These are phyloP conservation scores for Desmodus rotundus DNA, from an alignment of 2,113 vertebrate species.

Conservation along the genomic window DNA sequence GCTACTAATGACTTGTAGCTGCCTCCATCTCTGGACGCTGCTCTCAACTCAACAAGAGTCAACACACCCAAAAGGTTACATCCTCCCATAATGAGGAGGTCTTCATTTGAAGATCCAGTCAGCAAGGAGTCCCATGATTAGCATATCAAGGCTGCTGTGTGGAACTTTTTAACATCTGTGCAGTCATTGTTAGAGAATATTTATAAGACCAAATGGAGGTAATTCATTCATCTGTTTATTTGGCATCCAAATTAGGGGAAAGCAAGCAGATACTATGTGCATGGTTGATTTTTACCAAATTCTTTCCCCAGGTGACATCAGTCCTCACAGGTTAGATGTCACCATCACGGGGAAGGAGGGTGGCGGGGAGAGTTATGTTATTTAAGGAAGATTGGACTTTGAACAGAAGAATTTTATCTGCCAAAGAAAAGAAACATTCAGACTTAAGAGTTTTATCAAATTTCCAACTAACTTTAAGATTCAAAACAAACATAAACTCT, in stretches of 20 bases:
- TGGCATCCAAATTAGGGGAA: not conserved
- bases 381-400: not conserved
- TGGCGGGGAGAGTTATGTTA: not conserved
- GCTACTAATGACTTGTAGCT: not conserved
- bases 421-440: not conserved
- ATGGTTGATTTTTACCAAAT: not conserved
- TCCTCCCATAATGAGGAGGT: not conserved
- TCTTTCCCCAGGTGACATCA: not conserved
- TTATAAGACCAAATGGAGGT: not conserved
- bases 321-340: not conserved
- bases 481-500: conserved; percentile 9
- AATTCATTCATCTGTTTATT: not conserved
- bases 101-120: not conserved
- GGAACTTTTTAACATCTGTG: not conserved
- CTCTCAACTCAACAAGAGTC: not conserved
- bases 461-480: not conserved
- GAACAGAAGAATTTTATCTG: not conserved
- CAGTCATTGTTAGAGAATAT: not conserved
- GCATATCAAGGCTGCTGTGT: not conserved
- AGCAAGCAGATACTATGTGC: not conserved
- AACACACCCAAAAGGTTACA: not conserved
- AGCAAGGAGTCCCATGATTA: not conserved
- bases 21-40: not conserved
- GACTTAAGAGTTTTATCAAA: not conserved
- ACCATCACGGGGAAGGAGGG: not conserved